These are phyloP conservation scores for Leucoraja ocellata DNA, from an alignment of 2,797 vertebrate species.

Conservation along the genomic window DNA sequence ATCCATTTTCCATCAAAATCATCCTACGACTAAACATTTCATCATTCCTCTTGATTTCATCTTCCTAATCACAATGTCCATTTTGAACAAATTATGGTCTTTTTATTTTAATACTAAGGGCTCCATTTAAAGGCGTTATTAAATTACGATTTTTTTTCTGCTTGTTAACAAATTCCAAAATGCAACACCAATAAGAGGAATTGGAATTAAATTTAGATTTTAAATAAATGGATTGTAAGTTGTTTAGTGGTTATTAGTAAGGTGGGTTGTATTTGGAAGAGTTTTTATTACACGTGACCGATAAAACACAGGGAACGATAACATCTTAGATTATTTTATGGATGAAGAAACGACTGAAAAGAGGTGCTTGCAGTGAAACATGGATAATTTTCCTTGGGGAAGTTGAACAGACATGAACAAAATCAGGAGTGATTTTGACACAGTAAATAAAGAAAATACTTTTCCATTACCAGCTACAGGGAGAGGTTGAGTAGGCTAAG, in stretches of 20 bases:
- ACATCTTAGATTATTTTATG: not conserved
- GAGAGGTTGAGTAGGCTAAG: too few species aligned
- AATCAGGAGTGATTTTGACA: not conserved
- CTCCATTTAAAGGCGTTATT: not conserved
- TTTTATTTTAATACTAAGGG: not conserved
- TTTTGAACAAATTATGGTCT: not conserved
- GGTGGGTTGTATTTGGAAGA: too few species aligned
- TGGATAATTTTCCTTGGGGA: not conserved
- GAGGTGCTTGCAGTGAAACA: not conserved
- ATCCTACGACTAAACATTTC: not conserved
- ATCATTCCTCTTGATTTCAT: not conserved
- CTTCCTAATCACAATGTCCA: not conserved
- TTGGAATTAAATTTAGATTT: not conserved
- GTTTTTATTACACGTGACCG: not conserved
- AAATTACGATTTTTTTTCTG: not conserved
- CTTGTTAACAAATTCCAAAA: not conserved
- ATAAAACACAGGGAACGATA: not conserved
- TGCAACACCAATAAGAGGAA: not conserved
- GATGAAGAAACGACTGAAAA: not conserved
- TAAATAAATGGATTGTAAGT: too few species aligned
- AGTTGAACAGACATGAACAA: not conserved
- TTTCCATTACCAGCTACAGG: not conserved
- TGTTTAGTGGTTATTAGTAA: too few species aligned
- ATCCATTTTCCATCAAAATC: not conserved
- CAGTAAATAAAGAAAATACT: not conserved